Percentiles rank a stretch among this genome's conserved stretches.
Conservation (phyloP, 2,888 invertebrate genomes). For the Bruchidius siliquastri region DNA sequence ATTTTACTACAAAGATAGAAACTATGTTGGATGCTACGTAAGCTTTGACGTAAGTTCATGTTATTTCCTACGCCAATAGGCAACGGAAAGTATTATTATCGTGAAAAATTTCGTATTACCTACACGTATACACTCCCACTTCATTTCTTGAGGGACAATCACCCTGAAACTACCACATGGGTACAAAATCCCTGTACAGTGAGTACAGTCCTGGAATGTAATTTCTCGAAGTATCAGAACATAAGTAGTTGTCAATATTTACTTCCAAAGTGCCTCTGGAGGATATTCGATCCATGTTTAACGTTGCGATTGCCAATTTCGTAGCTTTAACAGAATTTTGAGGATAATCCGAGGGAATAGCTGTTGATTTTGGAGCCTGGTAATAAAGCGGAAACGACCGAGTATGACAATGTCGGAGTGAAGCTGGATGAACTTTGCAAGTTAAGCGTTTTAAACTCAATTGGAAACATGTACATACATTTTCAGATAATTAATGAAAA, state of each 20-base stretch:
- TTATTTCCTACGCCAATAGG: too few relatives aligned
- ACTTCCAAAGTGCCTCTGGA: background rate
- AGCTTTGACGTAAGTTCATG: too few relatives aligned
- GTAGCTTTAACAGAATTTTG: background rate
- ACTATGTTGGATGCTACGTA: too few relatives aligned
- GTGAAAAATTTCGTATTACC: too few relatives aligned
- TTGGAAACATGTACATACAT: background rate
- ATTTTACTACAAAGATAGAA: too few relatives aligned
- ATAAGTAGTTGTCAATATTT: background rate
- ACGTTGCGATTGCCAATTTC: background rate
- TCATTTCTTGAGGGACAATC: too few relatives aligned
- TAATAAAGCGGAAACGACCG: background rate
- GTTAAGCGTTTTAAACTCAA: background rate
- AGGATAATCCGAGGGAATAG: background rate
- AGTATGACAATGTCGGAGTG: background rate
- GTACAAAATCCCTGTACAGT: too few relatives aligned
- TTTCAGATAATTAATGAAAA: background rate
- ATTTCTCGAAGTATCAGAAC: background rate
- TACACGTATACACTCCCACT: too few relatives aligned
- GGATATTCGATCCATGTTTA: background rate
- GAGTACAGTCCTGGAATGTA: background rate
- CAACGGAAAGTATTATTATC: too few relatives aligned
- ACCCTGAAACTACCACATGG: too few relatives aligned
- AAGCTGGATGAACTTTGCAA: background rate
- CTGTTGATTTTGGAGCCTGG: background rate